phyloP scores from a whole-genome alignment of 2,113 vertebrate genomes.

The Aptenodytes patagonicus region DNA sequence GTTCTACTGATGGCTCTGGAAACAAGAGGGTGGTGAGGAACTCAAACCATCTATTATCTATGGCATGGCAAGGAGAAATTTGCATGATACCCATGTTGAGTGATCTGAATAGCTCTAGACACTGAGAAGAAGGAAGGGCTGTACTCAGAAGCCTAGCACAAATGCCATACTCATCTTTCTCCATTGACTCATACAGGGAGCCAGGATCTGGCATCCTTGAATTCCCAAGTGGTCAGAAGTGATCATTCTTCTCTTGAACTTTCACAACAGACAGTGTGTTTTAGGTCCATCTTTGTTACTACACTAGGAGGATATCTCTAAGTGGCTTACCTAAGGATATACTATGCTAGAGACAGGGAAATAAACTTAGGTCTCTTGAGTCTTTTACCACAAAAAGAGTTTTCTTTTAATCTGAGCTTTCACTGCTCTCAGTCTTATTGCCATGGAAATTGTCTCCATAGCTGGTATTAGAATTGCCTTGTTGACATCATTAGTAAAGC shows the following conservation, averaged over 20 bases:
- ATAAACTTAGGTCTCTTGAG: background rate
- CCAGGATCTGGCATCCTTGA: background rate
- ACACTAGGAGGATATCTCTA: background rate
- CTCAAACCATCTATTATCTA: background rate
- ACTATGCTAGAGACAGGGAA: background rate
- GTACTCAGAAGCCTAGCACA: background rate
- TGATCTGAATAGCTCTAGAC: background rate
- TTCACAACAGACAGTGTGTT: background rate
- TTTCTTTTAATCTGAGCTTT: background rate
- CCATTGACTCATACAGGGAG: background rate
- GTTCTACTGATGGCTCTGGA: background rate
- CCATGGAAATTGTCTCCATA: background rate
- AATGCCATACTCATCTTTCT: background rate
- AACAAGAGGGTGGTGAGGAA: background rate
- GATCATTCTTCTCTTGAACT: background rate
- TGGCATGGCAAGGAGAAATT: background rate
- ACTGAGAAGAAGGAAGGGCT: background rate
- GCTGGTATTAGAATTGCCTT: background rate
- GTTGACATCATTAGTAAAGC: constrained; percentile 33
- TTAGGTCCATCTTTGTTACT: background rate
- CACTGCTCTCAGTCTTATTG: background rate
- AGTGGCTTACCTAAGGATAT: background rate
- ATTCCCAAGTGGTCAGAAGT: background rate
- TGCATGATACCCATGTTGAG: background rate
- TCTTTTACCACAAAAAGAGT: background rate